Percentiles rank a stretch among this genome's conserved stretches.
phyloP scores from a whole-genome alignment of 1,140 invertebrate genomes.

The Macrocentrus cingulum region DNA sequence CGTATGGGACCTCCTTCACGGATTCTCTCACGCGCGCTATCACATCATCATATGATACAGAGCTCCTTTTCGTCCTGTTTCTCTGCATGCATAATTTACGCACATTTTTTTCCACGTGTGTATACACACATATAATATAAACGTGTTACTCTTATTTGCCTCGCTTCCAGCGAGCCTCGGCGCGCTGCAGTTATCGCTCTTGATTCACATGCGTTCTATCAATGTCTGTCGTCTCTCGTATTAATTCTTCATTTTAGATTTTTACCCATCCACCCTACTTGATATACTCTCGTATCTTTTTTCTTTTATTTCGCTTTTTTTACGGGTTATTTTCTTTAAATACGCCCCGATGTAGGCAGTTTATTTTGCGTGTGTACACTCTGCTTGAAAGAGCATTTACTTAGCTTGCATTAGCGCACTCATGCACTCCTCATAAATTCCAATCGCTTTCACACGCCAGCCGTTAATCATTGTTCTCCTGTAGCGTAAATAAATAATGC shows the following conservation, averaged over 20 bases:
- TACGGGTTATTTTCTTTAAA: too few relatives aligned
- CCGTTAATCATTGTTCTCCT: constrained; percentile 32
- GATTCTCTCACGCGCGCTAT: neutral
- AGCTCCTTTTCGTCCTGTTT: constrained; percentile 1
- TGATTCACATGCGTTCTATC: neutral
- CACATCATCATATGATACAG: neutral
- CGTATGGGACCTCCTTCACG: neutral
- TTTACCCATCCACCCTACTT: too few relatives aligned
- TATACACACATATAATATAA: neutral
- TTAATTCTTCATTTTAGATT: too few relatives aligned
- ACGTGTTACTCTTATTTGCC: neutral
- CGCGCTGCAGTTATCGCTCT: neutral
- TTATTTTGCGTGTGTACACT: too few relatives aligned
- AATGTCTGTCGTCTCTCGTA: neutral
- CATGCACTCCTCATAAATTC: constrained; percentile 34
- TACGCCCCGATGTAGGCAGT: too few relatives aligned
- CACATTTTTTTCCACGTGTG: neutral
- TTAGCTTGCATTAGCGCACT: constrained; percentile 29
- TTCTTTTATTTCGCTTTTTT: too few relatives aligned
- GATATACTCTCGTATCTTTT: too few relatives aligned
- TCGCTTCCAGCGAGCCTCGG: neutral
- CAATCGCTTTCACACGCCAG: constrained; percentile 32
- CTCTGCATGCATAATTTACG: constrained; percentile 3
- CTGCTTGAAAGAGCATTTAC: constrained; percentile 26
- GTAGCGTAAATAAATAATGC: constrained; percentile 21